Base-by-base conservation (phyloP, 2,888 invertebrate species). In the Eupithecia tripunctaria region DNA sequence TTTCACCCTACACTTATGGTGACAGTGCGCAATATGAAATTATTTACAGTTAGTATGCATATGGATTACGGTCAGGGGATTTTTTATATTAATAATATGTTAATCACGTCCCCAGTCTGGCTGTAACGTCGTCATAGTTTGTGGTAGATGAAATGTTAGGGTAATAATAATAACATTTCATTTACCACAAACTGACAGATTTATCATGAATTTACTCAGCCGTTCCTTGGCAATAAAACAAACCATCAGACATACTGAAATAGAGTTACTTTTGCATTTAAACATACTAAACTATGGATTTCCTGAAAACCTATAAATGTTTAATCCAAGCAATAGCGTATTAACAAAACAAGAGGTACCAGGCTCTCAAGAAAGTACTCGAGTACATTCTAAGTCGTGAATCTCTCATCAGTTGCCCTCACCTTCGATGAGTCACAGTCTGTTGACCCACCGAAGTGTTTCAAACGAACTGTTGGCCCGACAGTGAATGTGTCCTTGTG, bases 361-460 rank as follows among this genome's bases (percentile, higher is more conserved):
- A 56, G 56, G 56, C 56, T 12, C 64, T 36, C 38, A 64, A 36
- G 62, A 32, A 21, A 63, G 63, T 63, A 63, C 63, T 14, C 10
- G 21, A 63, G 38, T 64, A 64, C 68, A 60, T 41, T 62, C 70
- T 76, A 75, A 76, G 75, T 71, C 78, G 76, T 78, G 74, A 77
- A 76, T 71, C 75, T 78, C 74, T 78, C 83, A 83, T 76, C 73
- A 79, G 29, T 56, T 66, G 81, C 83, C 82, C 84, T 85, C 82
- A 85, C 86, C 86, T 84, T 81, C 80, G 80, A 78, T 91, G 91
- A 91, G 78, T 91, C 91, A 91, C 80, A 83, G 88, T 83, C 77
- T 90, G 87, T 89, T 91, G 90, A 91, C 91, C 91, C 85, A 82
- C 69, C 76, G 70, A 73, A 77, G 75, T 78, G 65, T 76, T 74